Percentiles rank a stretch among this genome's conserved stretches.
Evolutionary conservation across 2,888 invertebrate species (phyloP).

Genomic region (Lycophotia porphyrea): DNA sequence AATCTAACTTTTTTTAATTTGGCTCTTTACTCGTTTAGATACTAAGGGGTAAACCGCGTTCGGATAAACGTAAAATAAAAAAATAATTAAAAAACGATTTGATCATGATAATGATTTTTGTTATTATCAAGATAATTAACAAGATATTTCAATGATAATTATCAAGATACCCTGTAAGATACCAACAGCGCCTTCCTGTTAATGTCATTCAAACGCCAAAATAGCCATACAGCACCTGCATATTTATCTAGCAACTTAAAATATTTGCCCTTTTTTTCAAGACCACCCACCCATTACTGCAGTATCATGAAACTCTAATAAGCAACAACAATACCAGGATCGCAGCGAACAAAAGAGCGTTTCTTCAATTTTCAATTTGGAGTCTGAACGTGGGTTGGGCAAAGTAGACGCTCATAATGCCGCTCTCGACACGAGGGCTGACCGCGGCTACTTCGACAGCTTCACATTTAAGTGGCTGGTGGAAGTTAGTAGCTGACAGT

Average conservation of each 20-base stretch:
- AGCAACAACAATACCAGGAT: conserved; percentile 38
- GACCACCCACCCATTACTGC: neutral
- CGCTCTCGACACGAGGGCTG: conserved; percentile 85
- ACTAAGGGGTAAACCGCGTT: neutral
- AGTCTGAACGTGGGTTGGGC: conserved; percentile 80
- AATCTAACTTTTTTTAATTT: neutral
- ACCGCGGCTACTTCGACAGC: conserved; percentile 87
- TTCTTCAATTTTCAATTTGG: conserved; percentile 86
- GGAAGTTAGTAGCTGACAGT: conserved; percentile 57
- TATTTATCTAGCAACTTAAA: neutral
- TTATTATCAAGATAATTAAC: neutral
- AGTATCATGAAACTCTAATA: conserved; percentile 30
- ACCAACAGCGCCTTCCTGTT: neutral
- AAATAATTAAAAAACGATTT: too few species aligned
- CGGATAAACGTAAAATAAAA: neutral
- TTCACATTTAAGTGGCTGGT: conserved; percentile 78
- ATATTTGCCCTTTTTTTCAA: neutral
- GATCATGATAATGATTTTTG: neutral
- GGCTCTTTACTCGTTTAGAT: neutral
- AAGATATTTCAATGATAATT: neutral
- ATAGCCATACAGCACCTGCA: neutral
- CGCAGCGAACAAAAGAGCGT: conserved; percentile 67
- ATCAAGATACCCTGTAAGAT: neutral
- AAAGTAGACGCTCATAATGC: conserved; percentile 86
- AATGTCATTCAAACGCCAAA: neutral